phyloP scores from a whole-genome alignment of 2,888 invertebrate genomes.

The Leuctra nigra region DNA sequence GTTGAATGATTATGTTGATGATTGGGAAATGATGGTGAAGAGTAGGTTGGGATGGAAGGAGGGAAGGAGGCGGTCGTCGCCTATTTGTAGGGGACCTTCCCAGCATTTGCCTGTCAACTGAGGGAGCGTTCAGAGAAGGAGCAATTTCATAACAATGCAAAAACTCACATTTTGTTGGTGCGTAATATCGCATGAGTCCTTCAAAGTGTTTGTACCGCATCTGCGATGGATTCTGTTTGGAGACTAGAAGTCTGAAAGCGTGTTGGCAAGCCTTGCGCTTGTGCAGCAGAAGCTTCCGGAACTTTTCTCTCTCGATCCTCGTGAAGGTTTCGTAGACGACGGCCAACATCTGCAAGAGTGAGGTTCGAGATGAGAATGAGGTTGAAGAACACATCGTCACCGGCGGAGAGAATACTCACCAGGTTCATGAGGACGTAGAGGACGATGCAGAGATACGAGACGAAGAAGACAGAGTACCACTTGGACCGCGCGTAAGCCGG shows the following conservation, averaged over 20 bases:
- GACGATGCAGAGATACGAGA: constrained; percentile 76
- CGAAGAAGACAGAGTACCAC: constrained; percentile 81
- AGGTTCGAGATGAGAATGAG: not conserved
- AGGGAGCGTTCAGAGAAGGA: no score
- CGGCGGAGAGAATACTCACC: no score
- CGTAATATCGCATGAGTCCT: constrained; percentile 71
- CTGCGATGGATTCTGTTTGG: constrained; percentile 61
- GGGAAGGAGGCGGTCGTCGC: no score
- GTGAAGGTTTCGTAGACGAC: constrained; percentile 89
- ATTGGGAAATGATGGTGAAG: no score
- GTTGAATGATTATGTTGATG: no score
- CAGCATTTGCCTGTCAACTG: no score
- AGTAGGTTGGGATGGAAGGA: no score
- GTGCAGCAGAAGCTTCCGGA: constrained; percentile 73
- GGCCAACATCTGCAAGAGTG: constrained; percentile 75
- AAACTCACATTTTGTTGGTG: constrained; percentile 60
- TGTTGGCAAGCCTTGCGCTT: constrained; percentile 73
- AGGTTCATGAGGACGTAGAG: constrained; percentile 85
- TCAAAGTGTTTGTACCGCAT: constrained; percentile 68
- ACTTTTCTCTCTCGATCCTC: constrained; percentile 77
- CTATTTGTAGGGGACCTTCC: no score
- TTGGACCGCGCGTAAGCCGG: constrained; percentile 73
- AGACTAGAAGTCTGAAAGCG: constrained; percentile 74
- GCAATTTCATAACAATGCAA: not conserved
- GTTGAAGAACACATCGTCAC: no score